Conservation (phyloP, 2,797 vertebrate species). For the Siniperca scherzeri region DNA sequence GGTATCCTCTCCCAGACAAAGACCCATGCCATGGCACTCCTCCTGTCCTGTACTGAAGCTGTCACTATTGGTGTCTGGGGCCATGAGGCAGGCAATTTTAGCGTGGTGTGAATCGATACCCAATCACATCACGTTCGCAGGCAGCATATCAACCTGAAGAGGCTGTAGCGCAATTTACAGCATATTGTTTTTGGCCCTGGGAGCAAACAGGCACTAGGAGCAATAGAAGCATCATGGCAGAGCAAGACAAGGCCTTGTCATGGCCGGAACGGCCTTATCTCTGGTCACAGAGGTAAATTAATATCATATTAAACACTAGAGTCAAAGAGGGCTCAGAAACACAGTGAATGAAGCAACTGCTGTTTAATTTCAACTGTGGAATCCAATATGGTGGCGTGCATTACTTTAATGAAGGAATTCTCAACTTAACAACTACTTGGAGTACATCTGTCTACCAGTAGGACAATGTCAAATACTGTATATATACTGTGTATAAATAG, state of each 20-base stretch:
- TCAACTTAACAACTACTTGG: slow-evolving; percentile 32
- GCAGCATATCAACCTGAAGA: slow-evolving; percentile 84
- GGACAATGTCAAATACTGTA: neutral
- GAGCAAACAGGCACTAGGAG: slow-evolving; percentile 82
- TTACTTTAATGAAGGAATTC: slow-evolving; percentile 31
- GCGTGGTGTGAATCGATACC: slow-evolving; percentile 89
- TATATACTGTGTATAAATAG: neutral
- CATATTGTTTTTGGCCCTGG: slow-evolving; percentile 87
- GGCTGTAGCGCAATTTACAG: slow-evolving; percentile 85
- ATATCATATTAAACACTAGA: slow-evolving; percentile 65
- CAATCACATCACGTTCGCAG: slow-evolving; percentile 87
- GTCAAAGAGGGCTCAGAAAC: slow-evolving; percentile 52
- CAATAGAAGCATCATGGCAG: slow-evolving; percentile 81
- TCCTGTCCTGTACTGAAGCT: slow-evolving; percentile 86
- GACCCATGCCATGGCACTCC: slow-evolving; percentile 63
- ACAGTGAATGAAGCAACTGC: slow-evolving; percentile 54
- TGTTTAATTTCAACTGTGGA: slow-evolving; percentile 46
- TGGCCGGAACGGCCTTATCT: slow-evolving; percentile 78
- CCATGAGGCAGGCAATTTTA: slow-evolving; percentile 91
- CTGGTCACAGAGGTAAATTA: slow-evolving; percentile 68
- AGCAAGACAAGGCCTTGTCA: slow-evolving; percentile 81
- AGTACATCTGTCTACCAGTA: neutral
- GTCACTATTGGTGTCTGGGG: slow-evolving; percentile 86
- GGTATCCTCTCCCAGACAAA: slow-evolving; percentile 69
- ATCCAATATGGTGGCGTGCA: slow-evolving; percentile 25